Evolutionary conservation across 2,113 vertebrate species (phyloP), one percentile per base, ranked within the genome.

Genomic region (Poicephalus gulielmi): DNA sequence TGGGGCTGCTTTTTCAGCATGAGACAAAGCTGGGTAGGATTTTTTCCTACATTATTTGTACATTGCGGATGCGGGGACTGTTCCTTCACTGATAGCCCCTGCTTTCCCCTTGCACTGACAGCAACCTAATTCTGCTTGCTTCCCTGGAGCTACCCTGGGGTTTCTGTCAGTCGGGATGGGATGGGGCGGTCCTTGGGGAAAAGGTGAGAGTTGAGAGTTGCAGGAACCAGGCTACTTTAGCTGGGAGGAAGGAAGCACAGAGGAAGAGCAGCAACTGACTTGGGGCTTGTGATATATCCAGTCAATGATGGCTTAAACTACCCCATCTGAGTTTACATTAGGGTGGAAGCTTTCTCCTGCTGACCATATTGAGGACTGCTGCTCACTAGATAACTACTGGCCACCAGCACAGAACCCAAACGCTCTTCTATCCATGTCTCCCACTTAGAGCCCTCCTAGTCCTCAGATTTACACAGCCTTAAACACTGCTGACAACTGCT

Each of bases 281-380:
- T 74, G 25, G 5, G 19, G 12, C 44, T 66, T 3, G 1, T 22
- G 50, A 63, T 35, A 24, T 67, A 31, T 71, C 6, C 22, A 23
- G 33, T 39, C 63, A 77, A 0, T 4, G 0, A 1, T 11, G 37
- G 37, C 27, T 41, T 69, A 8, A 76, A 43, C 37, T n/a, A 9
- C 27, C 23, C 25, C 6, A 1, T 17, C 24, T 11, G 52, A 23
- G 9, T 63, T n/a, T 63, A 27, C 59, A 23, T 37, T 2, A 7
- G 33, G 9, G 41, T 2, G 1, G 49, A 41, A 41, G 6, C 6
- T 1, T 17, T 73, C 3, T 0, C 7, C 2, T 50, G 30, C 16
- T 67, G 25, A 11, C 20, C 2, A 0, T 25, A 17, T 9, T 15
- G 15, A 0, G 0, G 10, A 9, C 10, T 37, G 27, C 66, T 50